These are phyloP conservation scores for Tyrannus savana DNA, from an alignment of 2,113 vertebrate species.

Conservation along the genomic window DNA sequence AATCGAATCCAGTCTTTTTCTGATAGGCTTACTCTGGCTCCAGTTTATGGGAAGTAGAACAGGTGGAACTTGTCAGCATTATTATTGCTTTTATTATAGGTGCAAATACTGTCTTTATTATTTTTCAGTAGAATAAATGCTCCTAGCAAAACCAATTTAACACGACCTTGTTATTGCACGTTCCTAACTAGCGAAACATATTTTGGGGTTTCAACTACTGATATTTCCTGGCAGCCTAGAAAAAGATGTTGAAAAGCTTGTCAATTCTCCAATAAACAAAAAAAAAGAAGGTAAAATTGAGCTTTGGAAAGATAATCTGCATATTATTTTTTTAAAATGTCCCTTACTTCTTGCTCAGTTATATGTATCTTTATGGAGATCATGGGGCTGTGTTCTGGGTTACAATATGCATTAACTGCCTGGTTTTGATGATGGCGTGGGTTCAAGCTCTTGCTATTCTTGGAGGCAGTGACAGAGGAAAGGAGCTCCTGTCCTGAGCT, in stretches of 20 bases:
- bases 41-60: neutral
- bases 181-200: neutral
- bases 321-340: neutral
- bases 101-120: slow-evolving; percentile 32
- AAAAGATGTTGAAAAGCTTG: neutral
- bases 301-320: neutral
- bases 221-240: neutral
- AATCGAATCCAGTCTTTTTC: neutral
- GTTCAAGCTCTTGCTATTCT: neutral
- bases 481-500: neutral
- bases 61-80: slow-evolving; percentile 1
- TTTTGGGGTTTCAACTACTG: neutral
- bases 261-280: neutral
- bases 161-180: slow-evolving; percentile 6
- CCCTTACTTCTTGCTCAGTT: neutral
- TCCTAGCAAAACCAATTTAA: slow-evolving; percentile 22
- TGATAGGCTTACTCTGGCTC: neutral
- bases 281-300: neutral
- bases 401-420: fast-evolving
- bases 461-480: neutral
- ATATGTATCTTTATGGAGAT: neutral
- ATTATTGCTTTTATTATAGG: slow-evolving; percentile 33
- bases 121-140: slow-evolving; percentile 31
- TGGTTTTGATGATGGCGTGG: neutral
- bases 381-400: neutral